These are phyloP conservation scores for Thinocorus orbignyianus DNA, from an alignment of 2,113 vertebrate genomes.

Conservation along the genomic window DNA sequence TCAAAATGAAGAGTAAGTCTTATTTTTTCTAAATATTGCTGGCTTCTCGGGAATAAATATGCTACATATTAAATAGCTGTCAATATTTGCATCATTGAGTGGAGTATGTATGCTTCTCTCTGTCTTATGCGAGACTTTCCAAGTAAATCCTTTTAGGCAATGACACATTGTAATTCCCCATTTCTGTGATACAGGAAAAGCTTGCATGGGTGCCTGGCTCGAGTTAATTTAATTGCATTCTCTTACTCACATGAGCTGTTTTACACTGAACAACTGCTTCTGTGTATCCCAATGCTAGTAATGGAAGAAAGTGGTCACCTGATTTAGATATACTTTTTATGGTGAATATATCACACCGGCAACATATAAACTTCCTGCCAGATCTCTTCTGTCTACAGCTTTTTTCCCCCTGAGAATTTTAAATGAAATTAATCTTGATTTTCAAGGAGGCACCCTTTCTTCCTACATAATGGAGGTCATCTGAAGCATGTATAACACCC, in stretches of 20 bases:
- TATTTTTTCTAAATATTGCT: constrained; percentile 28
- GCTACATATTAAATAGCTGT: constrained; percentile 17
- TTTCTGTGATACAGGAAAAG: constrained; percentile 25
- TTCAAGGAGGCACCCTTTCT: not conserved
- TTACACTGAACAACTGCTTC: not conserved
- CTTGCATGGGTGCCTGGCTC: constrained; percentile 25
- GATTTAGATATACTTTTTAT: constrained; percentile 17
- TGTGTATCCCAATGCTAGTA: not conserved
- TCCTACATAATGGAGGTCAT: not conserved
- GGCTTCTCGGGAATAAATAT: constrained; percentile 24
- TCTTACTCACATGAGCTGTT: constrained; percentile 28
- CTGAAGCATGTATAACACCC: not conserved
- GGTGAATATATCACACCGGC: not conserved
- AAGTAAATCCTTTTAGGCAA: constrained; percentile 38
- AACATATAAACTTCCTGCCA: not conserved
- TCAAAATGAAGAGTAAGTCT: constrained; percentile 20
- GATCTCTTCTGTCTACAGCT: not conserved
- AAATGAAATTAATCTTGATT: not conserved
- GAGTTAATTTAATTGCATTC: constrained; percentile 48
- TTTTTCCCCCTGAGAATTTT: not conserved
- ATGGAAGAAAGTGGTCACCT: not conserved
- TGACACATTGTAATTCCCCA: not conserved
- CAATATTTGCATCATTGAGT: not conserved
- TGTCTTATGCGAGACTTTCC: not conserved
- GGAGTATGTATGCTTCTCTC: not conserved